phyloP scores from a whole-genome alignment of 2,888 invertebrate genomes.

The Megamerina dolium region DNA sequence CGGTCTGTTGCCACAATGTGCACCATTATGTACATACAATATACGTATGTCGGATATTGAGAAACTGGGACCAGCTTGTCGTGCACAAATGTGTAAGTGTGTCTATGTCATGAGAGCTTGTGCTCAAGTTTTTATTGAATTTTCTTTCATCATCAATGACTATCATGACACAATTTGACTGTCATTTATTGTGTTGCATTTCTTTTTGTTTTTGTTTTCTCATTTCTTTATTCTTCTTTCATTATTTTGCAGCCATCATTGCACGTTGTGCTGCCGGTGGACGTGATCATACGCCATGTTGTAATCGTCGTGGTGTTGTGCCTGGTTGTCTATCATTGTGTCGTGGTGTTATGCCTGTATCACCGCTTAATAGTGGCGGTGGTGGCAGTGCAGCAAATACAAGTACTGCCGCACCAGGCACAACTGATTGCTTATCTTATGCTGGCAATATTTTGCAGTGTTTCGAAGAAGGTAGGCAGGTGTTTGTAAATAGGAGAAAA shows the following conservation, averaged over 20 bases:
- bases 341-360: conserved; percentile 57
- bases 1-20: conserved; percentile 55
- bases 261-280: conserved; percentile 57
- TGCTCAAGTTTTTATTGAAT: too few species aligned
- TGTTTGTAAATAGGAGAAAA: too few species aligned
- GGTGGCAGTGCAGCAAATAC: conserved; percentile 17
- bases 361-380: conserved; percentile 24
- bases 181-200: too few species aligned
- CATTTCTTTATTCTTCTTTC: too few species aligned
- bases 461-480: conserved; percentile 68
- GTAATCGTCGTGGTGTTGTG: conserved; percentile 67
- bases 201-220: too few species aligned
- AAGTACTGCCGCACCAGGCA: conserved; percentile 26
- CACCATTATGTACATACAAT: conserved; percentile 75
- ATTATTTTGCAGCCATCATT: conserved; percentile 39
- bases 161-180: too few species aligned
- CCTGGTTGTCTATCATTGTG: conserved; percentile 65
- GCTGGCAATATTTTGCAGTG: conserved; percentile 81
- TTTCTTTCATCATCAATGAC: too few species aligned
- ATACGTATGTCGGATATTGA: conserved; percentile 76
- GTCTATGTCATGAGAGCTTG: too few species aligned
- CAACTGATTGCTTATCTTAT: conserved; percentile 69
- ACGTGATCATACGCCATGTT: conserved; percentile 67
- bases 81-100: conserved; percentile 67
- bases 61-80: conserved; percentile 65